Evolutionary conservation across 92 coral and sea anemone species (phyloP).

Genomic region (Epizoanthus ramosus): DNA sequence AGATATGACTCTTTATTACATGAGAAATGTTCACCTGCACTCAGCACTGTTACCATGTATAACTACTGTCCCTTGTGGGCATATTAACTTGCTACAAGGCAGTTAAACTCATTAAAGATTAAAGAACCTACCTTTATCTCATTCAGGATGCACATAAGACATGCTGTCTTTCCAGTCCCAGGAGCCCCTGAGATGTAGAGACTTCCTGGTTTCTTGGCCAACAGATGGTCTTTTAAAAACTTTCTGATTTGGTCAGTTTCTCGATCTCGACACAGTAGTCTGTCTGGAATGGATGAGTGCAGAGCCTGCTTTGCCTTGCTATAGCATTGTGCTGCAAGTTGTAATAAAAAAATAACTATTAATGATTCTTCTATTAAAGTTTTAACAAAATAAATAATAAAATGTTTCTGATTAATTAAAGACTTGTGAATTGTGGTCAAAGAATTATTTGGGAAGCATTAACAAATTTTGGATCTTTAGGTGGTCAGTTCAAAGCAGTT

Average conservation of each 20-base stretch:
- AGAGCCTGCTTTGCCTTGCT: conserved; percentile 87
- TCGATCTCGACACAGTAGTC: conserved; percentile 89
- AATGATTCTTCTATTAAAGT: too few relatives aligned
- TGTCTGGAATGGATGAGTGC: conserved; percentile 89
- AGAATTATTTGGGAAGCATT: too few relatives aligned
- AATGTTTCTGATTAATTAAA: background rate
- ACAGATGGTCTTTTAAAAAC: conserved; percentile 78
- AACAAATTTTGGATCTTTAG: too few relatives aligned
- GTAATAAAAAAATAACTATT: background rate
- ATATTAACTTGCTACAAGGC: too few relatives aligned
- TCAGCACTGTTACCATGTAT: too few relatives aligned
- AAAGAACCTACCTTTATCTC: conserved; percentile 69
- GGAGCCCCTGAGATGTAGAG: conserved; percentile 98
- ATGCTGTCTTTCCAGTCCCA: conserved; percentile 99
- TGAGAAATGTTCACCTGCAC: too few relatives aligned
- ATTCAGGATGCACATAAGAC: conserved; percentile 81
- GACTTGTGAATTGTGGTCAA: background rate
- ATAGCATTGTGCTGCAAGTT: conserved; percentile 68
- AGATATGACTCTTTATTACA: background rate
- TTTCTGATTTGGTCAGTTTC: conserved; percentile 72
- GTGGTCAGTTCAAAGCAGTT: too few relatives aligned
- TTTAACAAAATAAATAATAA: too few relatives aligned
- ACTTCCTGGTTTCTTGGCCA: conserved; percentile 83
- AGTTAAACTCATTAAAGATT: too few relatives aligned
- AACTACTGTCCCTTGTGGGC: too few relatives aligned